Conservation (phyloP, 2,888 invertebrate species). For the Cryptops parisi region DNA sequence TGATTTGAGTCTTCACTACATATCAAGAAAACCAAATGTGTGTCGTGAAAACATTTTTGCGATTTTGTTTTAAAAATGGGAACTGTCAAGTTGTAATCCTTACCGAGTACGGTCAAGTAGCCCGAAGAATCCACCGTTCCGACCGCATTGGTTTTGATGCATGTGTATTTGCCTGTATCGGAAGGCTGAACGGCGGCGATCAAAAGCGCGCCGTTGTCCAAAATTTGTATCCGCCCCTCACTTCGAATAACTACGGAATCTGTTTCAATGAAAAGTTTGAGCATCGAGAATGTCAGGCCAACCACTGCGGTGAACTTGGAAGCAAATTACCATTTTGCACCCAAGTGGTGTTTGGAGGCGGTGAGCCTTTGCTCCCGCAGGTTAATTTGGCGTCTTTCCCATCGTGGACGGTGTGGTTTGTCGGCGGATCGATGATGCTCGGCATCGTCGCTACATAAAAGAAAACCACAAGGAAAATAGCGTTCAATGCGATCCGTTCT, state of each 20-base stretch:
- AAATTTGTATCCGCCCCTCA: slow-evolving; percentile 63
- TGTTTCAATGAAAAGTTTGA: background rate
- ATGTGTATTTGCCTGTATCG: slow-evolving; percentile 81
- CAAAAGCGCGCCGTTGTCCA: slow-evolving; percentile 73
- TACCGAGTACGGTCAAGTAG: slow-evolving; percentile 66
- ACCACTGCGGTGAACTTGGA: background rate
- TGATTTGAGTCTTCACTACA: slow-evolving; percentile 79
- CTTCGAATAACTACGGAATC: slow-evolving; percentile 20
- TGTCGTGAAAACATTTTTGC: background rate
- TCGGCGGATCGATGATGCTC: slow-evolving; percentile 65
- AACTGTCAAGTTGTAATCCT: slow-evolving; percentile 28
- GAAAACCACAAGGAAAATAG: no score
- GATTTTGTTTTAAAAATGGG: no score
- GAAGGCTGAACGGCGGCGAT: slow-evolving; percentile 67
- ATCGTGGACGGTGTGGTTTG: slow-evolving; percentile 77
- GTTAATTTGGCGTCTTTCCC: slow-evolving; percentile 82
- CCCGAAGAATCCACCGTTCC: slow-evolving; percentile 72
- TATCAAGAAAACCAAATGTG: slow-evolving; percentile 24
- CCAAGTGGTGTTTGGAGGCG: slow-evolving; percentile 83
- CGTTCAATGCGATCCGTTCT: no score
- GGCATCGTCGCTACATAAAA: slow-evolving; percentile 62
- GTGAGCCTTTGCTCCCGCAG: slow-evolving; percentile 81
- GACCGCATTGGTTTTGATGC: slow-evolving; percentile 74
- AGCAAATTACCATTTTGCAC: slow-evolving; percentile 62
- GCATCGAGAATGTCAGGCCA: background rate